A percentile compares a stretch with the other conserved stretches of the same genome.
These are phyloP conservation scores for Aphis craccivora DNA, from an alignment of 1,140 invertebrate species.

Conservation along the genomic window DNA sequence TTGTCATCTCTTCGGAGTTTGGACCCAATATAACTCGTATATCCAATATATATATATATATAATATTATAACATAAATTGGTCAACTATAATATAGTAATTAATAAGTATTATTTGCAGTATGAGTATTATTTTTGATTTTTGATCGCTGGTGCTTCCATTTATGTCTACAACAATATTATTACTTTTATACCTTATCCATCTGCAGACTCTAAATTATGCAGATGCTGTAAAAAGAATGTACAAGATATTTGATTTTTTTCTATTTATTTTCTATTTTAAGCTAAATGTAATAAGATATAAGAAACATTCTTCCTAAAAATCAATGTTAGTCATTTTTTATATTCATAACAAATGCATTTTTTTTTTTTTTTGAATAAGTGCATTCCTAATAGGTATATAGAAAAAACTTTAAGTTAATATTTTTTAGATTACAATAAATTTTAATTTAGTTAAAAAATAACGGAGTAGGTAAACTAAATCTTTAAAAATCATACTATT, in stretches of 20 bases:
- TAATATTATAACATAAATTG: not conserved
- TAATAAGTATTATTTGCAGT: not conserved
- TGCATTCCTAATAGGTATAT: too few species aligned
- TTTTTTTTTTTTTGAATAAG: too few species aligned
- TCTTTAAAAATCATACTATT: too few species aligned
- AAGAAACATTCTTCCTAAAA: not conserved
- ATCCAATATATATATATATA: not conserved
- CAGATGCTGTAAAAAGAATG: not conserved
- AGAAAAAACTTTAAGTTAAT: too few species aligned
- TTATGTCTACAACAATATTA: not conserved
- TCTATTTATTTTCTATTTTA: not conserved
- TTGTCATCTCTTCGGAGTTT: not conserved
- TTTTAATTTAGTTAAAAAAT: too few species aligned
- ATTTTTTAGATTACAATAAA: too few species aligned
- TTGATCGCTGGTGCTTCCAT: not conserved
- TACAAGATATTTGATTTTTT: not conserved
- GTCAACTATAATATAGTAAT: not conserved
- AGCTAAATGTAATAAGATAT: not conserved
- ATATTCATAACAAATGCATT: not conserved
- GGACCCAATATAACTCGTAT: too few species aligned
- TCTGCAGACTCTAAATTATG: not conserved
- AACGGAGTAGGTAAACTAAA: too few species aligned
- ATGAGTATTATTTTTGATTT: not conserved
- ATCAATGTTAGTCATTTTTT: not conserved
- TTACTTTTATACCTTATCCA: not conserved